Base-by-base conservation (phyloP, 2,113 vertebrate species). In the Sylvilagus bachmani region DNA sequence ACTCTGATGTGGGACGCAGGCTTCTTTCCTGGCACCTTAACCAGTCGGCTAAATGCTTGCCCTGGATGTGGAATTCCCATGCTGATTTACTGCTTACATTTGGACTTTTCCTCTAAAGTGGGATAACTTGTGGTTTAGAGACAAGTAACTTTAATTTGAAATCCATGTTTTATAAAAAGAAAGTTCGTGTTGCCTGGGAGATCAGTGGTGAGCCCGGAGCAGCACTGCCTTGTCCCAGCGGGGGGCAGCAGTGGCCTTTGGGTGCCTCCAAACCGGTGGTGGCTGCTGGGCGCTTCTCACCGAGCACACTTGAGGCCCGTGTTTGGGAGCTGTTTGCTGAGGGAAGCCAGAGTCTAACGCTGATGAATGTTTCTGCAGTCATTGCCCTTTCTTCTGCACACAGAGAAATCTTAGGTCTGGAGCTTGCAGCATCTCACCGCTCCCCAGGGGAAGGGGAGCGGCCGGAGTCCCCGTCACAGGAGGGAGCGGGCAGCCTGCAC, bases 231-330 rank as follows among this genome's bases (percentile, higher is more conserved):
- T 5, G 22, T 16, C 25, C 88, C 94, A 78, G 93, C 1, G 0
- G 70, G 93, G 91, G 95, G 95, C 92, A 96, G 96, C 92, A 78
- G 87, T 27, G 85, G 73, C 89, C 95, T 97, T 79, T 31, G 66
- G 67, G 10, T 14, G 22, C 6, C 29, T 24, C 71, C 6, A 44
- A 44, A 44, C 44, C 44, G 6, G 44, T 44, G 44, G 44, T 44
- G 44, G 44, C 38, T 38, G 38, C 38, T 38, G 3, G 38, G 3
- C 38, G 5, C 38, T 38, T 38, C 38, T 38, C 5, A 38, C 38
- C 3, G 38, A 44, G 44, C 44, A 44, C 6, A 6, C 1, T 44
- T 44, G 44, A 44, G 44, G 44, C 44, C 44, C 9, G 12, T 31
- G 49, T 84, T 33, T 38, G 64, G 70, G 44, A 74, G 33, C 58